These are phyloP conservation scores for Cylindroiulus punctatus DNA, from an alignment of 2,888 invertebrate species.

Conservation along the genomic window DNA sequence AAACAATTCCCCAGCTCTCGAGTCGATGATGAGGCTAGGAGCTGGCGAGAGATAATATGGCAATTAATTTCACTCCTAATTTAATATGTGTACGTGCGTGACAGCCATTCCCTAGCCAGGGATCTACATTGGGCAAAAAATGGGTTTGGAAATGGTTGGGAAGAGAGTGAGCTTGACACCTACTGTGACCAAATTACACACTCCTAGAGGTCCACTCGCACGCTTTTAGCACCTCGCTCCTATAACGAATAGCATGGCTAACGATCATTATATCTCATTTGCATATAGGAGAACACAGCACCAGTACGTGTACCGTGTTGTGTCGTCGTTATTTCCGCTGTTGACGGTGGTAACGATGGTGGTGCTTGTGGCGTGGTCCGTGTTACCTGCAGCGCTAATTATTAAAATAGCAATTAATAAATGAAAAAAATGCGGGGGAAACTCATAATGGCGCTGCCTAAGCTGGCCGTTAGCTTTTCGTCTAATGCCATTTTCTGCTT, in stretches of 20 bases:
- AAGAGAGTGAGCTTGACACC: slow-evolving; percentile 32
- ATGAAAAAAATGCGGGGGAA: neutral
- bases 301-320: neutral
- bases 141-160: slow-evolving; percentile 22
- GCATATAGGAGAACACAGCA: neutral
- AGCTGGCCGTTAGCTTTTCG: neutral
- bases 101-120: slow-evolving; percentile 44
- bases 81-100: slow-evolving; percentile 55
- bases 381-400: slow-evolving; percentile 1
- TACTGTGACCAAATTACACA: slow-evolving; percentile 32
- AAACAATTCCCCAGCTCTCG: slow-evolving; percentile 40
- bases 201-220: slow-evolving; percentile 32
- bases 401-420: slow-evolving; percentile 23
- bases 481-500: neutral
- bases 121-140: neutral
- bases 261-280: neutral
- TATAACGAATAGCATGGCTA: neutral
- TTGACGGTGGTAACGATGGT: neutral
- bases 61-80: slow-evolving; percentile 57
- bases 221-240: slow-evolving; percentile 21
- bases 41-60: slow-evolving; percentile 54
- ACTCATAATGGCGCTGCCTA: neutral
- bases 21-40: slow-evolving; percentile 50
- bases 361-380: slow-evolving; percentile 16
- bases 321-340: neutral